Base-by-base conservation (phyloP, 2,888 invertebrate species). In the Zaprionus obscuricornis region DNA sequence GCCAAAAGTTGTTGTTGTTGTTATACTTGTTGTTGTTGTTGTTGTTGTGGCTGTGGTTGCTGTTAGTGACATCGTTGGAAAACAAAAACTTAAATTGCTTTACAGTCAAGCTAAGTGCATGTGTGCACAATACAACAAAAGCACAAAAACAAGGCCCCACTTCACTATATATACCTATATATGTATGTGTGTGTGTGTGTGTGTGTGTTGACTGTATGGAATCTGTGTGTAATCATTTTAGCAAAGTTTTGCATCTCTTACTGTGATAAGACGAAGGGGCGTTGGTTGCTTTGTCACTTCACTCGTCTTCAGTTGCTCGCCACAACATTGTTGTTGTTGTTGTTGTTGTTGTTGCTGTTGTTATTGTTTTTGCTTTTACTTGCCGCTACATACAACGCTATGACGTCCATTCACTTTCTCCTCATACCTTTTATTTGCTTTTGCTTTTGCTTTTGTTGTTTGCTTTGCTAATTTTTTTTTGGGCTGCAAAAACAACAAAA, bases 321-420 rank as follows among this genome's bases (percentile, higher is more conserved):
- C 51, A 24, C 26, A 7, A 6, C 17, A 20, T 42, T 62, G 7
- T 34, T 18, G 13, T 18, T 59, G 4, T 14, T 16, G 6, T n/a
- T 39, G 22, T 26, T 27, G 8, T 14, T 27, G 13, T 20, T 24
- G 42, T 18, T n/a, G 16, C 29, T 37, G 33, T 6, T 37, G 39
- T 16, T 55, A 54, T 52, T 63, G 36, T 54, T 55, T 42, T 57
- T 72, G 77, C 79, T 83, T 76, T 83, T 83, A 74, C 78, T 66
- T 79, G n/a, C n/a, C n/a, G n/a, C n/a, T n/a, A n/a, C n/a, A n/a
- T n/a, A n/a, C n/a, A n/a, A n/a, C n/a, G n/a, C n/a, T 58, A 57
- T 55, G 58, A n/a, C 43, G 77, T 62, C 64, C 81, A 77, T 79
- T 79, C 84, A 79, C 84, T 83, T 79, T 83, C 84, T 79, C 84